These are phyloP conservation scores for Zaprionus bogoriensis DNA, from an alignment of 2,888 invertebrate species.

Conservation along the genomic window DNA sequence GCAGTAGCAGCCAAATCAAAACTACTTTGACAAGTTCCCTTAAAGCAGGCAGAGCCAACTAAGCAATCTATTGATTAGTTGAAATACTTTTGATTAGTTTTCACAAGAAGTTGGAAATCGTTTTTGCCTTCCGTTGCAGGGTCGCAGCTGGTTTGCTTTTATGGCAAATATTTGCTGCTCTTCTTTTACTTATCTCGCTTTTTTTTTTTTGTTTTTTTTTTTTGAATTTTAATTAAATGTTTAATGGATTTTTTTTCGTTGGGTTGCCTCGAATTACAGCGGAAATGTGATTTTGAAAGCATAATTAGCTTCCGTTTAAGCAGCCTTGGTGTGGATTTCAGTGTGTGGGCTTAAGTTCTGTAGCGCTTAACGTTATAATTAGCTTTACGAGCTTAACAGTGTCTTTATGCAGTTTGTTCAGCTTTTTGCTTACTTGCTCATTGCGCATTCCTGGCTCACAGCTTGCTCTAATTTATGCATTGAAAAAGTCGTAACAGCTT, in stretches of 20 bases:
- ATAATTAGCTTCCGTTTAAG: constrained; percentile 54
- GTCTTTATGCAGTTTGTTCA: no score
- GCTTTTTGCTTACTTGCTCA: background rate
- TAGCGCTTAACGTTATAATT: background rate
- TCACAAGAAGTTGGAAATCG: background rate
- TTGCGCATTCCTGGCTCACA: background rate
- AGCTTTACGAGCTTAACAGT: background rate
- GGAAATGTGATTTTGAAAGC: constrained; percentile 48
- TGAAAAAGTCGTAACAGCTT: constrained; percentile 41
- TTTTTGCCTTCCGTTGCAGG: background rate
- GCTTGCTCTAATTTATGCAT: constrained; percentile 55
- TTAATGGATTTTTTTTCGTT: constrained; percentile 17
- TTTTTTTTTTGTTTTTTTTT: background rate
- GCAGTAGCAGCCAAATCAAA: constrained; percentile 38
- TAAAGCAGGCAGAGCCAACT: background rate
- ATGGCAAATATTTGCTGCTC: no score
- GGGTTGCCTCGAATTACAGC: constrained; percentile 43
- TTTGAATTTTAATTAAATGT: background rate
- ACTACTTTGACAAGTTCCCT: constrained; percentile 29
- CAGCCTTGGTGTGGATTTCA: background rate
- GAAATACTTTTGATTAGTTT: constrained; percentile 1
- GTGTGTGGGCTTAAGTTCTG: background rate
- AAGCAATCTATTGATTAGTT: background rate
- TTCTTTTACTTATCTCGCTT: background rate
- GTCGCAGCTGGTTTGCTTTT: no score